These are phyloP conservation scores for Pammene aurita DNA, from an alignment of 2,888 invertebrate species.

Conservation along the genomic window DNA sequence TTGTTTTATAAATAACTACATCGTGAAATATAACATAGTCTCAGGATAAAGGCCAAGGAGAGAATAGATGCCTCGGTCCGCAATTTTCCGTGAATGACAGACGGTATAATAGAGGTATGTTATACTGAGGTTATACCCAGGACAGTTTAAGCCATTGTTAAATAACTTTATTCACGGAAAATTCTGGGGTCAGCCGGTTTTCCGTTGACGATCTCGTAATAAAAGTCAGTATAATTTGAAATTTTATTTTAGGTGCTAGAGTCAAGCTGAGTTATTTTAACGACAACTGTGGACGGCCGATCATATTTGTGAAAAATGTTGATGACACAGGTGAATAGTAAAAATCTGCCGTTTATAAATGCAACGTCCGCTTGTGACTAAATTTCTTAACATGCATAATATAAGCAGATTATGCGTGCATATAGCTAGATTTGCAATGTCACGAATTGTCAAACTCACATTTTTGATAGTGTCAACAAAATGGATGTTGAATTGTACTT, in stretches of 20 bases:
- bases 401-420: no score
- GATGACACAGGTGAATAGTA: no score
- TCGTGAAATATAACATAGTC: neutral
- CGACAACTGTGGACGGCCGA: no score
- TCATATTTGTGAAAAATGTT: no score
- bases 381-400: no score
- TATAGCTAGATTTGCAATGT: no score
- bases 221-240: neutral
- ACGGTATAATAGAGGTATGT: neutral
- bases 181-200: neutral
- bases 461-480: no score
- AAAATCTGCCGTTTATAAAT: no score
- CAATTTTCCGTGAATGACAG: conserved; percentile 4
- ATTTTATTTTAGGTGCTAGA: neutral
- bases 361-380: no score
- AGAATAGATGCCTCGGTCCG: neutral
- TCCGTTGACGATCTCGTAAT: neutral
- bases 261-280: neutral
- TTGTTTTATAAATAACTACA: neutral
- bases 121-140: neutral
- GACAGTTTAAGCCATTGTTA: neutral
- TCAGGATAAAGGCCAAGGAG: neutral
- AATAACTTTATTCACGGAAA: neutral
- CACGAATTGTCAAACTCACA: no score
- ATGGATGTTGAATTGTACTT: no score